Percentiles rank a stretch among this genome's conserved stretches.
Evolutionary conservation across 2,888 invertebrate genomes (phyloP).

Genomic region (Lathronympha strigana): DNA sequence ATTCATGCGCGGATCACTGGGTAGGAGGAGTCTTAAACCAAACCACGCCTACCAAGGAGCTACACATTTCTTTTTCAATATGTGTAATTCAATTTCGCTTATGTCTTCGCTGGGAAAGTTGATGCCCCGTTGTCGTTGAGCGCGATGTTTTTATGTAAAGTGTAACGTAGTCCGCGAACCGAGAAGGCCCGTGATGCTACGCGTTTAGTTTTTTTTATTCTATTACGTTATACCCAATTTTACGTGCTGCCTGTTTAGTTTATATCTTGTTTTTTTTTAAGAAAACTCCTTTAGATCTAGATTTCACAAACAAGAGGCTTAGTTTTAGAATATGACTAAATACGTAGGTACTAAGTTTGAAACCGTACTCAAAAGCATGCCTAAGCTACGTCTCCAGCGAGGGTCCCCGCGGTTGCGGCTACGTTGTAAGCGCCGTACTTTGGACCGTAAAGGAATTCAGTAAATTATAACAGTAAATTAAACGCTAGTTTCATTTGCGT

Average conservation of each 20-base stretch:
- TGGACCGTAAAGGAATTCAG: constrained; percentile 76
- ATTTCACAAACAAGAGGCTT: not conserved
- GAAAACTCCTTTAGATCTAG: not conserved
- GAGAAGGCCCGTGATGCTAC: constrained; percentile 75
- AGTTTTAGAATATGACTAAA: not conserved
- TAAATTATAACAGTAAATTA: constrained; percentile 84
- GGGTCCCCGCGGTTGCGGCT: constrained; percentile 26
- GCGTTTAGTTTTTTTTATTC: constrained; percentile 68
- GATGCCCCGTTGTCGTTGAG: constrained; percentile 84
- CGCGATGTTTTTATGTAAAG: constrained; percentile 85
- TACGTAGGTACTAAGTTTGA: not conserved
- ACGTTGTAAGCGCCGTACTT: constrained; percentile 50
- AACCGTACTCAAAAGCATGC: not conserved
- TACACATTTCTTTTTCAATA: constrained; percentile 85
- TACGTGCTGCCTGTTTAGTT: constrained; percentile 75
- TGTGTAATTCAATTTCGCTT: constrained; percentile 85
- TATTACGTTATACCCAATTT: constrained; percentile 72
- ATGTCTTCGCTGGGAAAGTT: constrained; percentile 85
- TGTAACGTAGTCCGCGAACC: constrained; percentile 83
- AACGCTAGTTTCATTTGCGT: constrained; percentile 82
- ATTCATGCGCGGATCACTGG: constrained; percentile 76
- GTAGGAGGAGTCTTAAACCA: constrained; percentile 78
- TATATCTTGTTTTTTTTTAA: constrained; percentile 48
- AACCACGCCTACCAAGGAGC: constrained; percentile 83
- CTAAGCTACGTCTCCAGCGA: not conserved